Percentiles rank a stretch among this genome's conserved stretches.
Conservation (phyloP, 2,113 vertebrate genomes). For the Mystacornis crossleyi region DNA sequence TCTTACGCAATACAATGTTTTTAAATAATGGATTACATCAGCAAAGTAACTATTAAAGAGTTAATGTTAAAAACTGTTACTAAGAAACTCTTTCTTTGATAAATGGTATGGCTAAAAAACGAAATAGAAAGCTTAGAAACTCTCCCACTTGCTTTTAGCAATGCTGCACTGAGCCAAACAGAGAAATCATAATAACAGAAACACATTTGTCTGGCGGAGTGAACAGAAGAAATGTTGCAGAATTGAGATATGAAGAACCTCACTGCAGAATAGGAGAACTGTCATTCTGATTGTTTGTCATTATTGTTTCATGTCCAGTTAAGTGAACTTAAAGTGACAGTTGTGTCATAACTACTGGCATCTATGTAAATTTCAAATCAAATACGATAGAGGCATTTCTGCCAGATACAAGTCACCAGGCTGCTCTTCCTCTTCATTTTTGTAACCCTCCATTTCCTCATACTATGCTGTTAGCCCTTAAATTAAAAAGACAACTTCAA, state of each 20-base stretch:
- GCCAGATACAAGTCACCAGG: constrained; percentile 10
- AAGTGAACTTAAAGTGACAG: constrained; percentile 54
- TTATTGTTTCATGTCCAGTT: constrained; percentile 64
- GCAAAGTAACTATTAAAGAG: constrained; percentile 58
- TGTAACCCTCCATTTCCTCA: constrained; percentile 39
- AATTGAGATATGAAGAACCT: constrained; percentile 60
- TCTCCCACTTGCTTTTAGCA: constrained; percentile 50
- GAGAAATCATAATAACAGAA: constrained; percentile 66
- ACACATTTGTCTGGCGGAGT: constrained; percentile 47
- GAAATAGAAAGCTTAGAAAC: constrained; percentile 59
- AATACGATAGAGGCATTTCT: constrained; percentile 14
- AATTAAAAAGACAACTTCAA: constrained; percentile 6
- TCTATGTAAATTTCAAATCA: constrained; percentile 60
- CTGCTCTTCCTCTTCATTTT: constrained; percentile 24
- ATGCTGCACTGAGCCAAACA: constrained; percentile 44
- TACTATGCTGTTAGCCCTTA: neutral
- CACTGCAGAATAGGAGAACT: constrained; percentile 45
- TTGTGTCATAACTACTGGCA: constrained; percentile 31
- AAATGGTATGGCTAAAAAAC: constrained; percentile 18
- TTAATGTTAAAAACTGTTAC: constrained; percentile 59
- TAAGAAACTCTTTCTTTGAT: constrained; percentile 43
- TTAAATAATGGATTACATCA: constrained; percentile 44
- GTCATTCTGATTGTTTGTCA: constrained; percentile 38
- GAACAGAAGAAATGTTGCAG: constrained; percentile 59
- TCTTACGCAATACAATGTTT: constrained; percentile 3